Percentiles rank a stretch among this genome's conserved stretches.
These are phyloP conservation scores for Helobdella robusta DNA, from an alignment of 2,888 invertebrate species.

Conservation along the genomic window DNA sequence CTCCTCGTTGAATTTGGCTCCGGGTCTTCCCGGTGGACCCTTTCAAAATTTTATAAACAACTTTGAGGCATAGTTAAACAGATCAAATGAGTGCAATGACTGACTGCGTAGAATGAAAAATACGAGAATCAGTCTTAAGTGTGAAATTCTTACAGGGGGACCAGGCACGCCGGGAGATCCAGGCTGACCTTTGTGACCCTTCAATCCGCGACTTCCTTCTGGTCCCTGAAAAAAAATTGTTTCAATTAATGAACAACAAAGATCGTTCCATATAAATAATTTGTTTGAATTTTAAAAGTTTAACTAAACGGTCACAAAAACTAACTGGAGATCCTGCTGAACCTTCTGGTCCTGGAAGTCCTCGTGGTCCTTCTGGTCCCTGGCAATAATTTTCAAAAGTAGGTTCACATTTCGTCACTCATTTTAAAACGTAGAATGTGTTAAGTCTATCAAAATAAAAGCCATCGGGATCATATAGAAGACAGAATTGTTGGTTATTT, in stretches of 20 bases:
- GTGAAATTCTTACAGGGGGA: constrained; percentile 24
- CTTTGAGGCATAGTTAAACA: too few relatives aligned
- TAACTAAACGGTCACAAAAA: neutral
- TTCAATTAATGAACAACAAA: constrained; percentile 1
- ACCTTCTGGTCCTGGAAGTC: constrained; percentile 49
- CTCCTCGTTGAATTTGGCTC: constrained; percentile 3
- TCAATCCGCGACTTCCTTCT: constrained; percentile 55
- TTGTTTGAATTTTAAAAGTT: neutral
- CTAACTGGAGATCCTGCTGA: constrained; percentile 57
- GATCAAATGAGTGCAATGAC: too few relatives aligned
- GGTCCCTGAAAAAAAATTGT: constrained; percentile 53
- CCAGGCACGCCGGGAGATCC: constrained; percentile 28
- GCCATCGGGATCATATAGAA: too few relatives aligned
- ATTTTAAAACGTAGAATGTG: too few relatives aligned
- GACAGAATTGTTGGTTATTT: too few relatives aligned
- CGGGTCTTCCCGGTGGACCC: constrained; percentile 29
- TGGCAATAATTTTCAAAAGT: constrained; percentile 16
- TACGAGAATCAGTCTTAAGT: too few relatives aligned
- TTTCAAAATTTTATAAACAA: too few relatives aligned
- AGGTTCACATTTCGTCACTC: too few relatives aligned
- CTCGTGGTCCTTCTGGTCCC: constrained; percentile 40
- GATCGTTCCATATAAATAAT: neutral
- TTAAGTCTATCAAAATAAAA: too few relatives aligned
- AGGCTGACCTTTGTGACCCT: constrained; percentile 59
- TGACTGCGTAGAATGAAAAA: too few relatives aligned